Percentiles rank a stretch among this genome's conserved stretches.
These are phyloP conservation scores for Exocentrus adspersus DNA, from an alignment of 2,888 invertebrate genomes.

Conservation along the genomic window DNA sequence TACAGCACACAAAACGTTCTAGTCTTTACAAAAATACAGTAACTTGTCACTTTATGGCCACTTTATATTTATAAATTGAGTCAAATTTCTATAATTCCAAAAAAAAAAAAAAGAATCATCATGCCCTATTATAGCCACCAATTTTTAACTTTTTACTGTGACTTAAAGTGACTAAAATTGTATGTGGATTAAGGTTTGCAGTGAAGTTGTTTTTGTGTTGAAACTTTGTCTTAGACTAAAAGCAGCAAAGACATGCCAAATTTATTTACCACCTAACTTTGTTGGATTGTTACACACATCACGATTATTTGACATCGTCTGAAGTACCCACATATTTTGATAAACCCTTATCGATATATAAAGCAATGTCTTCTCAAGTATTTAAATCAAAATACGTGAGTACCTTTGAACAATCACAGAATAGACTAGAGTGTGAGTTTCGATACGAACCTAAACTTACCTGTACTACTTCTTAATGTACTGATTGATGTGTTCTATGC, in stretches of 20 bases:
- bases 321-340: conserved; percentile 7
- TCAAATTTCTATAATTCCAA: too few species aligned
- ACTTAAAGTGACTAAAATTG: too few species aligned
- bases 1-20: background rate
- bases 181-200: too few species aligned
- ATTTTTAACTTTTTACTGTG: too few species aligned
- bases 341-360: background rate
- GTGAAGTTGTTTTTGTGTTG: too few species aligned
- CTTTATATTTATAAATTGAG: too few species aligned
- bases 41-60: too few species aligned
- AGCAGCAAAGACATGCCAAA: background rate
- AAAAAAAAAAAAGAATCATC: too few species aligned
- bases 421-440: conserved; percentile 12
- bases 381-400: background rate
- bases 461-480: conserved; percentile 22
- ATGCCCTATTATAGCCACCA: too few species aligned
- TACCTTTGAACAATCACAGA: background rate
- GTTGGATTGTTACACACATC: background rate
- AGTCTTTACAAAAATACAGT: too few species aligned
- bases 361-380: background rate
- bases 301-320: background rate
- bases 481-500: conserved; percentile 40
- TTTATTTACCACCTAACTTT: background rate
- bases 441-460: background rate
- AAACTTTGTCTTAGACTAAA: background rate